These are phyloP conservation scores for Glyphotaelius pellucidus DNA, from an alignment of 2,888 invertebrate species.

Conservation along the genomic window DNA sequence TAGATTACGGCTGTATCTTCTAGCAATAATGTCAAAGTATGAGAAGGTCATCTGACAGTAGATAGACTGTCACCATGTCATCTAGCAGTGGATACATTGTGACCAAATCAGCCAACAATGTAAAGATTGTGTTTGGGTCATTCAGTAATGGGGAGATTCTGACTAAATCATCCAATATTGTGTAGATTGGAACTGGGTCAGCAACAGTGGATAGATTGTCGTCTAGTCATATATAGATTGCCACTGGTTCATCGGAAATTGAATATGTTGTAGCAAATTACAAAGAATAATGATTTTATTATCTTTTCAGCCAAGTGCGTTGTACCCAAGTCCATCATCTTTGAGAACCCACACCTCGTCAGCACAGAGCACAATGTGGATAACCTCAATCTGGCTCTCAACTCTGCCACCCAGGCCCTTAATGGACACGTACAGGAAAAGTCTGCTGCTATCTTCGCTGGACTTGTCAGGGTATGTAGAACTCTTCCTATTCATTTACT, in stretches of 20 bases:
- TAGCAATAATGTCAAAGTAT: no score
- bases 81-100: no score
- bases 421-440: constrained; percentile 80
- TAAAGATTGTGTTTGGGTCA: no score
- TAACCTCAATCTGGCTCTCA: constrained; percentile 78
- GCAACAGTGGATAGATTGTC: no score
- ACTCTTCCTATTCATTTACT: not conserved
- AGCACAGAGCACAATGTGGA: constrained; percentile 75
- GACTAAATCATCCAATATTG: no score
- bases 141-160: no score
- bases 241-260: not conserved
- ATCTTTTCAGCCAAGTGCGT: constrained; percentile 70
- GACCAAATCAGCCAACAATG: no score
- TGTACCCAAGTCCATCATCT: constrained; percentile 80
- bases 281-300: not conserved
- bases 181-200: no score
- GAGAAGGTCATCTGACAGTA: no score
- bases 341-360: constrained; percentile 82
- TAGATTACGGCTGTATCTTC: no score
- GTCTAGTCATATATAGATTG: no score
- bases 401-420: constrained; percentile 80
- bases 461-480: constrained; percentile 79
- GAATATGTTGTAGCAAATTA: not conserved
- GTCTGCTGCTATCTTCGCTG: constrained; percentile 82
- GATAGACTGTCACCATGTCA: no score